phyloP scores from a whole-genome alignment of 2,888 invertebrate species.

The Caenorhabditis doughertyi region DNA sequence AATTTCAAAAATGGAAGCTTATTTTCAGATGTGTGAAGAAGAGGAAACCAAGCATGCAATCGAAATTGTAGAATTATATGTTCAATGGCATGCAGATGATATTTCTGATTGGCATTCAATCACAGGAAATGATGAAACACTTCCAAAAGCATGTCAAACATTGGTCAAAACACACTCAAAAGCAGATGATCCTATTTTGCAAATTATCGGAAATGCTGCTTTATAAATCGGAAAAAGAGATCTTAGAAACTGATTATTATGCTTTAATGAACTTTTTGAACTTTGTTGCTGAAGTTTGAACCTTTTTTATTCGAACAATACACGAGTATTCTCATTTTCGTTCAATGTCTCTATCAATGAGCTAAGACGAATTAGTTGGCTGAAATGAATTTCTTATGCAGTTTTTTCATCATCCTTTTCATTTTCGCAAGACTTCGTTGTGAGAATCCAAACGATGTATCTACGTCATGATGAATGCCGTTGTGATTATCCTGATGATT shows the following conservation, averaged over 20 bases:
- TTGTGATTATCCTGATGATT: no score
- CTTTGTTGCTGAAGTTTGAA: neutral
- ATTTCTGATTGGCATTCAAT: slow-evolving; percentile 80
- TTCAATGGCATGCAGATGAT: slow-evolving; percentile 80
- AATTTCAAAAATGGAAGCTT: neutral
- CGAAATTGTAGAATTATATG: slow-evolving; percentile 74
- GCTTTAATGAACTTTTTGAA: slow-evolving; percentile 44
- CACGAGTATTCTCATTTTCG: no score
- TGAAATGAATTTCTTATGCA: slow-evolving; percentile 22
- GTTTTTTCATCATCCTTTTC: slow-evolving; percentile 37
- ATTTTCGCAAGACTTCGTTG: slow-evolving; percentile 28
- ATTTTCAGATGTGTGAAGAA: slow-evolving; percentile 72
- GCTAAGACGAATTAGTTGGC: slow-evolving; percentile 9
- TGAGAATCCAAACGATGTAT: slow-evolving; percentile 27
- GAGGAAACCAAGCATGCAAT: slow-evolving; percentile 71
- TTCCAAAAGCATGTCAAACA: slow-evolving; percentile 60
- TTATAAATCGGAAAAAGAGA: neutral
- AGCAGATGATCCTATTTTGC: slow-evolving; percentile 66
- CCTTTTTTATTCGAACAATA: neutral
- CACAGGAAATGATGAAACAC: slow-evolving; percentile 68
- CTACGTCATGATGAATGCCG: neutral
- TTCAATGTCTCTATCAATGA: no score
- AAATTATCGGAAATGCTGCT: slow-evolving; percentile 56
- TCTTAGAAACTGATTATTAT: slow-evolving; percentile 26
- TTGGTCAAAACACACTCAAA: slow-evolving; percentile 42